These are phyloP conservation scores for Dorcus hopei DNA, from an alignment of 2,888 invertebrate genomes.

Conservation along the genomic window DNA sequence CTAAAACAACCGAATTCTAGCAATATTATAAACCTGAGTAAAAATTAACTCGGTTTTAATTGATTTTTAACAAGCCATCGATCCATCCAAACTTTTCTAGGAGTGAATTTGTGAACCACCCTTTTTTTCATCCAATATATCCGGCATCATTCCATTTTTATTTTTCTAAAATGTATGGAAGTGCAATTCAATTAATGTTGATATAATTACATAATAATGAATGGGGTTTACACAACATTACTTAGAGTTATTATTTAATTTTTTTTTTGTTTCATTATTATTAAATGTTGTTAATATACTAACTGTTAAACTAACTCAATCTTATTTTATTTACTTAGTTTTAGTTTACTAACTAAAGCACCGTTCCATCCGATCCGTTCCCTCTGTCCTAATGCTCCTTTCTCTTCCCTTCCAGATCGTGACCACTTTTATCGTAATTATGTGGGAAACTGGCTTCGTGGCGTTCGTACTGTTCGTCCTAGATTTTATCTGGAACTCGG, in stretches of 20 bases:
- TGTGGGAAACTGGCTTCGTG: slow-evolving; percentile 36
- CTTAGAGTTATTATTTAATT: slow-evolving; percentile 1
- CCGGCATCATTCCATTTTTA: no score
- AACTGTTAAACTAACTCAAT: slow-evolving; percentile 11
- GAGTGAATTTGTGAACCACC: no score
- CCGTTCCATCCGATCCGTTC: slow-evolving; percentile 12
- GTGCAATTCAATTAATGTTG: no score
- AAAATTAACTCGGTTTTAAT: no score
- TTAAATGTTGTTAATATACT: slow-evolving; percentile 7
- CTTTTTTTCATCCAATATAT: no score
- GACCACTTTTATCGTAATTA: slow-evolving; percentile 22
- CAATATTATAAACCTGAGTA: no score
- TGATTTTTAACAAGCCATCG: no score
- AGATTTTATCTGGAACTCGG: slow-evolving; percentile 47
- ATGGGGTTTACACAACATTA: slow-evolving; percentile 1
- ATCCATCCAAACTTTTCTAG: no score
- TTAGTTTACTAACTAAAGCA: slow-evolving; percentile 16
- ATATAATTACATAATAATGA: not conserved
- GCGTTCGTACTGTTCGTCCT: slow-evolving; percentile 37
- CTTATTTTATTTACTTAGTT: slow-evolving; percentile 7
- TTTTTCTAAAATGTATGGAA: no score
- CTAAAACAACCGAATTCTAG: no score
- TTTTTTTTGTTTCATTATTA: slow-evolving; percentile 6
- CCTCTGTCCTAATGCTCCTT: slow-evolving; percentile 15
- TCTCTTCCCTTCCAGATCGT: slow-evolving; percentile 33